phyloP scores from a whole-genome alignment of 2,888 invertebrate genomes.

The Psylliodes chrysocephalus region DNA sequence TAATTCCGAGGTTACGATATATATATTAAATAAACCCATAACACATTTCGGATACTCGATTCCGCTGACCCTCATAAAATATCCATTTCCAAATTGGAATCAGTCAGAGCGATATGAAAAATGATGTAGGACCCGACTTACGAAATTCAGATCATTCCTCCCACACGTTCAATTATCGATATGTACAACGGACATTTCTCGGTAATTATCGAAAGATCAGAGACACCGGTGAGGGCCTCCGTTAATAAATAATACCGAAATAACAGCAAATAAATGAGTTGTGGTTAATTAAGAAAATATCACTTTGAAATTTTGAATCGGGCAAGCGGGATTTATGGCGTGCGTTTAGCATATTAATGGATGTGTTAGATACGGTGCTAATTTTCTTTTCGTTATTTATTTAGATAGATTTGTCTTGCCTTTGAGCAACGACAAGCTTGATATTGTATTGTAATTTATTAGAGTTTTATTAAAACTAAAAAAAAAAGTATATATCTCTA shows the following conservation, averaged over 20 bases:
- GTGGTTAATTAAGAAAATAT: slow-evolving; percentile 26
- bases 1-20: neutral
- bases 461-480: no score
- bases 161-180: slow-evolving; percentile 29
- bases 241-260: slow-evolving; percentile 30
- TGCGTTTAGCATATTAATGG: slow-evolving; percentile 35
- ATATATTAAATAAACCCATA: neutral
- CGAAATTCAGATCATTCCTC: slow-evolving; percentile 21
- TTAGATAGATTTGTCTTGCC: no score
- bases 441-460: neutral
- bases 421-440: neutral
- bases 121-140: slow-evolving; percentile 23
- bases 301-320: slow-evolving; percentile 22
- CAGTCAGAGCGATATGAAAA: slow-evolving; percentile 25
- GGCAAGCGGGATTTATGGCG: slow-evolving; percentile 28
- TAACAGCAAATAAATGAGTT: slow-evolving; percentile 32
- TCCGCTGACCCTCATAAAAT: slow-evolving; percentile 21
- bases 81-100: slow-evolving; percentile 30
- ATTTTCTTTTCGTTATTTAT: neutral
- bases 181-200: slow-evolving; percentile 27
- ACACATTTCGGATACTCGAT: slow-evolving; percentile 1
- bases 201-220: slow-evolving; percentile 34
- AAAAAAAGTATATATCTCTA: no score
- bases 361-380: slow-evolving; percentile 24
- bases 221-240: slow-evolving; percentile 20